Base-by-base conservation (phyloP, 2,113 vertebrate genomes). In the Alethe castanea region DNA sequence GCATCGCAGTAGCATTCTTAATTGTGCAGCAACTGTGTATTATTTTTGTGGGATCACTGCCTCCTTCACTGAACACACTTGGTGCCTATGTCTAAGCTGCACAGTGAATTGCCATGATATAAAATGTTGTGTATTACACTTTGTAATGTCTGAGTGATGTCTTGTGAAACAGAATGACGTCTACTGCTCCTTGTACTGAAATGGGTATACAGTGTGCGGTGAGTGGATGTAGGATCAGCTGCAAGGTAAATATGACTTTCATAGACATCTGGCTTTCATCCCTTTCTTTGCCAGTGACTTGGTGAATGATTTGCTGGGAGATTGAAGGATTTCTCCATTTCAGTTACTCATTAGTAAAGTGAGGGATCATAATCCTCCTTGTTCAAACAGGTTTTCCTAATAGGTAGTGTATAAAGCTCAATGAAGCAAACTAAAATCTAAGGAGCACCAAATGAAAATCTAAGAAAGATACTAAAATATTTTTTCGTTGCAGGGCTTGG, bases 61-160 rank as follows among this genome's bases (percentile, higher is more conserved):
- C 36, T 92, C 9, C 8, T 70, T 86, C 79, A 66, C 44, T 74
- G 72, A 64, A 26, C 53, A 36, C 33, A 23, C 19, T 67, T 64
- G 28, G 25, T 78, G 53, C 61, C 33, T 44, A 61, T 59, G 20
- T 36, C 69, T 81, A 45, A 81, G 40, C 40, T 54, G 42, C 44
- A 47, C 14, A 25, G 44, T 59, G 47, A 84, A 81, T 66, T 62
- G n/a, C 59, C 40, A 26, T 24, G 40, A 12, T 61, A 47, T 10
- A 62, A 33, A 66, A 15, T 8, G 24, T 26, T 59, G n/a, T 47
- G 19, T n/a, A 31, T 66, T 67, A 24, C 45, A 57, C 7, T 81
- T 64, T 81, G 48, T 77, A 64, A 83, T 74, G 69, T 83, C 72
- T 94, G 83, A 95, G 90, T 52, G 69, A 91, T n/a, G 52, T 74